These are phyloP conservation scores for Lophius piscatorius DNA, from an alignment of 2,113 vertebrate genomes.

Conservation along the genomic window DNA sequence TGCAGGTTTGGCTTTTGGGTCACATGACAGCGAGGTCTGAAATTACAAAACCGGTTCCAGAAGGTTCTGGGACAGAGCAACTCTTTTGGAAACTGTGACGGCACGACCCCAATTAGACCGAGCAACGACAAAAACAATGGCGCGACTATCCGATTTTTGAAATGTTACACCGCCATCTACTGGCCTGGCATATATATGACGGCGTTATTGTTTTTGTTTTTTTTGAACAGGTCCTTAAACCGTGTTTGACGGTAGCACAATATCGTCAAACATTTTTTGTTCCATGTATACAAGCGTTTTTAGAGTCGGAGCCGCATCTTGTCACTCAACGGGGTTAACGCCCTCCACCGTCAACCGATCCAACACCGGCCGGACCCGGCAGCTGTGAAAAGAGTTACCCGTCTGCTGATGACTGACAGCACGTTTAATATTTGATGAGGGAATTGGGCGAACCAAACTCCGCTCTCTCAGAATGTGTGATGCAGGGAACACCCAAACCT, in stretches of 20 bases:
- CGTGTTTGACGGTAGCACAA: constrained; percentile 4
- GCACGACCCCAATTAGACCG: too few relatives aligned
- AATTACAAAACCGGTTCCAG: too few relatives aligned
- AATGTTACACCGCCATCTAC: too few relatives aligned
- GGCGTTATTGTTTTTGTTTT: too few relatives aligned
- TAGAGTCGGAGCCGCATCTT: constrained; percentile 28
- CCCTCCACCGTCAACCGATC: constrained; percentile 16
- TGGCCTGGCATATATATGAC: too few relatives aligned
- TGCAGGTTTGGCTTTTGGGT: too few relatives aligned
- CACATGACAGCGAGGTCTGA: too few relatives aligned
- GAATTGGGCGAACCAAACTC: constrained; percentile 67
- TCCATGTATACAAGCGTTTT: not conserved
- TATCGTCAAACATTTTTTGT: constrained; percentile 19
- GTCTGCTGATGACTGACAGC: constrained; percentile 55
- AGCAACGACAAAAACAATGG: too few relatives aligned
- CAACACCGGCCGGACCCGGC: constrained; percentile 36
- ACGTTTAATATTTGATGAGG: constrained; percentile 75
- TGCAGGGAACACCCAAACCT: constrained; percentile 76
- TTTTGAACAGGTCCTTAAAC: too few relatives aligned
- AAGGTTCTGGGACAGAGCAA: too few relatives aligned
- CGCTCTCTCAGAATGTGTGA: constrained; percentile 63
- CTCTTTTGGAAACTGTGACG: too few relatives aligned
- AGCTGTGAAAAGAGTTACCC: constrained; percentile 62
- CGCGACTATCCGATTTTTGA: too few relatives aligned
- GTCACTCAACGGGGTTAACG: constrained; percentile 17